Evolutionary conservation across 1,140 invertebrate genomes (phyloP), one percentile per base, ranked within the genome.

Genomic region (Riptortus pedestris): DNA sequence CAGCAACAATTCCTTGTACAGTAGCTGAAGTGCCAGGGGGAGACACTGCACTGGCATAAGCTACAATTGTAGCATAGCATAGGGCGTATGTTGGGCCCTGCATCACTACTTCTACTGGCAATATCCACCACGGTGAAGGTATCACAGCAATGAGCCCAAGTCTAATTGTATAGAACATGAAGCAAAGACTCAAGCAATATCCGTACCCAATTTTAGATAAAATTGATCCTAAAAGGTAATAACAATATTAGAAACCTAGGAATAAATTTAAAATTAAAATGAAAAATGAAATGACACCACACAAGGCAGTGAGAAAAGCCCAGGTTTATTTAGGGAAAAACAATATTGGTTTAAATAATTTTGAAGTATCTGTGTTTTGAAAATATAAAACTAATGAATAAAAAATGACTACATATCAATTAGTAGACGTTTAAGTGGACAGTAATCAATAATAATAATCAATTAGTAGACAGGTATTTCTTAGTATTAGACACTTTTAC

Each of bases 11-110:
- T 0, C 87, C 87, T 72, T 91, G 87, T 20, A 89, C 83, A 0
- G 87, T 90, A 2, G 87, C 86, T 2, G 85, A 87, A n/a, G 87
- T 83, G 0, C 87, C 87, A 0, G 83, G 80, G 1, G 88, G 87
- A 0, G 86, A 79, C 20, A 90, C 77, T 4, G 78, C 81, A 31
- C 85, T 85, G 1, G 87, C 87, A 70, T 89, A 90, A 0, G 81
- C 82, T 4, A 90, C 87, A 31, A 89, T 87, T 1, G 84, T 85
- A 0, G 86, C 83, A 68, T 90, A 90, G 66, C 84, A 85, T 0
- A 91, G 72, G 0, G 87, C 87, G 72, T 88, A 90, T 4, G 86
- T 85, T 0, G 86, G 85, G 0, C 88, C 88, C 73, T 90, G 86
- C 76, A 89, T 75, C 3, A 83, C 70, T 45, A 81, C 76, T 74